Evolutionary conservation across 2,888 invertebrate genomes (phyloP), one percentile per base, ranked within the genome.

Genomic region (Oxytorus armatus): DNA sequence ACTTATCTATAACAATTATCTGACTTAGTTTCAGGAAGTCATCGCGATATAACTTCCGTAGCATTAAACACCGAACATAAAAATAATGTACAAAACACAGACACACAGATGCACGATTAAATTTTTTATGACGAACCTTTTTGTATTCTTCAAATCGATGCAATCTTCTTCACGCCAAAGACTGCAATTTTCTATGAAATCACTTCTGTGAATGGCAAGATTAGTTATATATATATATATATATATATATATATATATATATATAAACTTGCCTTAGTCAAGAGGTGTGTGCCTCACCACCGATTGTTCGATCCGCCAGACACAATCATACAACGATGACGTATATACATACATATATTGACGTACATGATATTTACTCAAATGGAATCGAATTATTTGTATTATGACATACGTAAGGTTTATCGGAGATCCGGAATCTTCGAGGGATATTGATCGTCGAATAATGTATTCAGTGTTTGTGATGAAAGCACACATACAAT

Each of bases 301-400:
- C 21, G 25, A 21, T 61, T n/a, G 44, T 4, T 23, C 44, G 25
- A 44, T 36, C n/a, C 61, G 16, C 36, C 36, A 18, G 36, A 36
- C 57, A 5, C 44, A 21, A 25, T 44, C 16, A 14, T 14, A 23
- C 11, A n/a, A 36, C 59, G 39, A 21, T 5, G 10, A 39, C 18
- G 39, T 21, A 23, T 10, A 25, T 4, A 25, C 11, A 33, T 63
- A 47, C 4, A 4, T 14, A 33, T 33, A 47, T 65, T 29, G 4
- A 44, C n/a, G n/a, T 3, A 2, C 29, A 5, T 3, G 29, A 11
- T 11, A 39, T 63, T 63, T 44, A 39, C 29, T 42, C 53, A 5
- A 29, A 21, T 29, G 2, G 7, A 42, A 23, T 25, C 39, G 63
- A 39, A 77, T 70, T 70, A 57, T 70, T 77, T 69, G 39, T 36